Evolutionary conservation across 2,888 invertebrate genomes (phyloP), one percentile per base, ranked within the genome.

Genomic region (Coremacera marginata): DNA sequence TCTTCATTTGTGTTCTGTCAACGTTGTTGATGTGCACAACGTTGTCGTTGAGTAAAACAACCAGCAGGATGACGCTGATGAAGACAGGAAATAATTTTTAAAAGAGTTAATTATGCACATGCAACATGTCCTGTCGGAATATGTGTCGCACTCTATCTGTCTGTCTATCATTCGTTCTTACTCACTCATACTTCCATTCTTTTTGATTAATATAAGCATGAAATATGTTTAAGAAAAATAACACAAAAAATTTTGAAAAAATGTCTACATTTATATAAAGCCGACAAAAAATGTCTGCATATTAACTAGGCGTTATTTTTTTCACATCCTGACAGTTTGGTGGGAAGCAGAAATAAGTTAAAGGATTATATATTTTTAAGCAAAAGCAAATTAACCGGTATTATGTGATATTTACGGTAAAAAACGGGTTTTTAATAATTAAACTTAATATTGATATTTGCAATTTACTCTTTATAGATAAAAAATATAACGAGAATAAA

Each of bases 41-140:
- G 71, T 44, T 37, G 71, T 16, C 8, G 57, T 2, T 19, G 14
- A 60, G 22, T 31, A 34, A 1, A 52, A 34, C n/a, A 5, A 31
- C 55, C 19, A n/a, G 19, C 25, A 63, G 62, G 27, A 70, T 34
- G 27, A n/a, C 63, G 52, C 37, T 63, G 62, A 74, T 74, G 74
- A 65, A 74, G 51, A 74, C 65, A 74, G 74, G 74, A 74, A 74
- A 65, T 74, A 74, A 74, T 65, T 74, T 74, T 74, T 51, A 74
- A 44, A 37, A 74, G 74, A 74, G 74, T 74, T 74, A 74, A 74
- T 74, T 74, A 74, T 74, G 74, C 74, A 74, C 65, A 27, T 74
- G 74, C 74, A 65, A 34, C 74, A 52, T 60, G 71, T 71, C 60
- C 71, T 71, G 71, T 37, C 14, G 70, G 49, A 51, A 71, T 71